Evolutionary conservation across 2,888 invertebrate species (phyloP).

Genomic region (Pristionchus mayeri): DNA sequence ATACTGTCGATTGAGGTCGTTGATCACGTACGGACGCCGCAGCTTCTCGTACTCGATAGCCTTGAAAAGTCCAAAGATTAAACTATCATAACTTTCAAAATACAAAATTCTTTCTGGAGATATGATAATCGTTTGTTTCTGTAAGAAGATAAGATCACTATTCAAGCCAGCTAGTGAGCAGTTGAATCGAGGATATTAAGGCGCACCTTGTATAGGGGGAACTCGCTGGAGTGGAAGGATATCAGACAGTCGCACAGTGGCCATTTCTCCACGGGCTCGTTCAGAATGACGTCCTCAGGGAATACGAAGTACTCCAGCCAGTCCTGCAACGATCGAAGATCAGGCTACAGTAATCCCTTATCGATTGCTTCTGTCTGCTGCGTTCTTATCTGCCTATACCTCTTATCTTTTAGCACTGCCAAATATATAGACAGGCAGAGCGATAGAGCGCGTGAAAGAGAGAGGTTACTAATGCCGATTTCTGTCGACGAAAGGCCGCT

Average conservation of each 20-base stretch:
- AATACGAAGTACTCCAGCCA: conserved; percentile 84
- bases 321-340: conserved; percentile 56
- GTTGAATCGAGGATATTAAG: background rate
- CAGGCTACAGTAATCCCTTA: background rate
- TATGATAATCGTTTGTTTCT: too few relatives aligned
- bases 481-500: background rate
- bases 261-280: conserved; percentile 97
- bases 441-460: background rate
- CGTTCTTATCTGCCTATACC: background rate
- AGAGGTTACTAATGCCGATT: background rate
- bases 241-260: conserved; percentile 97
- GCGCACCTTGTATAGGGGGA: conserved; percentile 86
- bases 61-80: conserved; percentile 60
- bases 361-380: background rate
- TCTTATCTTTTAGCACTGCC: background rate
- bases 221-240: conserved; percentile 83
- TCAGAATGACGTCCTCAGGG: conserved; percentile 94
- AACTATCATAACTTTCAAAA: background rate
- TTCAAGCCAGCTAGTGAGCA: background rate
- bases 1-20: conserved; percentile 98
- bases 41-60: conserved; percentile 95
- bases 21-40: conserved; percentile 95
- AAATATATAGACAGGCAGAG: background rate
- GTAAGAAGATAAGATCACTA: background rate
- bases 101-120: background rate